Base-by-base conservation (phyloP, 1,140 invertebrate species). In the Drosophila tani region DNA sequence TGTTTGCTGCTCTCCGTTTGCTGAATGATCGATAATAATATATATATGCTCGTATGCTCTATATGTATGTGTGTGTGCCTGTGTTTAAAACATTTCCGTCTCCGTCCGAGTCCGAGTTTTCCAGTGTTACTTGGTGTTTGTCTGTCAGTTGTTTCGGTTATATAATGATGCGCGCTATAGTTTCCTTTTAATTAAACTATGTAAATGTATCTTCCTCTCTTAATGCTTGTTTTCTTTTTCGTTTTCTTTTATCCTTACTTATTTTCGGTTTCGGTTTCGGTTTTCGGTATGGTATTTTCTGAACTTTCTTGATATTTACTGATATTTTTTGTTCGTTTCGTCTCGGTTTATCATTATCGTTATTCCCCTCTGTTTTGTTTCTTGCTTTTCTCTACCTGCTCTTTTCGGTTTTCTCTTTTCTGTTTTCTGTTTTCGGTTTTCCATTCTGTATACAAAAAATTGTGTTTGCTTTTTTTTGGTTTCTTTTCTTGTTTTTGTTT, bases 261-360 rank as follows among this genome's bases (percentile, higher is more conserved):
- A 21, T 38, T 19, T 53, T 55, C 17, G 46, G 17, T 21, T 55
- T 41, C 15, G 55, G 55, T 83, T 76, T 73, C 57, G 73, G 78
- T 85, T 81, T 73, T 86, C 78, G 70, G 60, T 74, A 68, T 71
- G 77, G 57, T 79, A 56, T 78, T 70, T 67, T 73, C 78, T 85
- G 58, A 84, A 82, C 75, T 82, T 66, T 83, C 81, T 73, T 83
- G 83, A 87, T 87, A 87, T 88, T 87, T 84, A 84, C 70, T 88
- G 81, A 88, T 88, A 88, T 88, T 84, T 69, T 81, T 75, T 80
- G 58, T 64, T 83, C 59, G 82, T 85, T 78, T 57, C 66, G 53
- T 66, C 68, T 78, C 63, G 56, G 73, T 55, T 68, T 65, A 49
- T 58, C 43, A 46, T 35, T 81, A 56, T 38, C 59, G 24, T 57